These are phyloP conservation scores for Oreochromis tanganicae DNA, from an alignment of 2,113 vertebrate species.

Conservation along the genomic window DNA sequence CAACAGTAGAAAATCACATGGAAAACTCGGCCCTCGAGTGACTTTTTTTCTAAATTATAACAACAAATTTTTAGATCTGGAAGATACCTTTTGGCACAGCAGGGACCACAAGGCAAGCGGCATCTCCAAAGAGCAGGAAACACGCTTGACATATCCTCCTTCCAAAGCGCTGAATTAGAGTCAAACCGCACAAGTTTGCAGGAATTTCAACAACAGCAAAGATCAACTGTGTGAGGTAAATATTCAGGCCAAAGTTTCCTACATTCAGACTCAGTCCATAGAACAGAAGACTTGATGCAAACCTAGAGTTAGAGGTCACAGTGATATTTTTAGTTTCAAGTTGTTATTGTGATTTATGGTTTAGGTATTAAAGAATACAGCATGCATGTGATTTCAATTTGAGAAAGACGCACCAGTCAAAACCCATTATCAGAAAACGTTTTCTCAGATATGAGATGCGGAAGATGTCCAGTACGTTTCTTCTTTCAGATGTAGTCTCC, in stretches of 20 bases:
- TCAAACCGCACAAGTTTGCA: slow-evolving; percentile 64
- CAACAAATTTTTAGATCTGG: rapidly evolving
- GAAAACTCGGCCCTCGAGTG: not conserved
- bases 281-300: slow-evolving; percentile 80
- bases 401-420: slow-evolving; percentile 65
- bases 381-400: not conserved
- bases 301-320: slow-evolving; percentile 64
- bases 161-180: slow-evolving; percentile 72
- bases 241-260: slow-evolving; percentile 82
- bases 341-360: not conserved
- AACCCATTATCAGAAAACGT: slow-evolving; percentile 68
- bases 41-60: not conserved
- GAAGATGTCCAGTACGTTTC: slow-evolving; percentile 74
- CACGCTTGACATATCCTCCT: slow-evolving; percentile 68
- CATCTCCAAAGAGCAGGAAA: slow-evolving; percentile 71
- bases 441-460: slow-evolving; percentile 69
- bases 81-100: slow-evolving; percentile 78
- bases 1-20: not conserved
- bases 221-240: slow-evolving; percentile 86
- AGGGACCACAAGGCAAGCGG: slow-evolving; percentile 69
- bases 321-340: not conserved
- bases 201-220: slow-evolving; percentile 82
- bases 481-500: slow-evolving; percentile 40
- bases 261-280: slow-evolving; percentile 83
- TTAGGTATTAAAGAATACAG: not conserved